These are phyloP conservation scores for Delphinapterus leucas DNA, from an alignment of 2,113 vertebrate species.

Conservation along the genomic window DNA sequence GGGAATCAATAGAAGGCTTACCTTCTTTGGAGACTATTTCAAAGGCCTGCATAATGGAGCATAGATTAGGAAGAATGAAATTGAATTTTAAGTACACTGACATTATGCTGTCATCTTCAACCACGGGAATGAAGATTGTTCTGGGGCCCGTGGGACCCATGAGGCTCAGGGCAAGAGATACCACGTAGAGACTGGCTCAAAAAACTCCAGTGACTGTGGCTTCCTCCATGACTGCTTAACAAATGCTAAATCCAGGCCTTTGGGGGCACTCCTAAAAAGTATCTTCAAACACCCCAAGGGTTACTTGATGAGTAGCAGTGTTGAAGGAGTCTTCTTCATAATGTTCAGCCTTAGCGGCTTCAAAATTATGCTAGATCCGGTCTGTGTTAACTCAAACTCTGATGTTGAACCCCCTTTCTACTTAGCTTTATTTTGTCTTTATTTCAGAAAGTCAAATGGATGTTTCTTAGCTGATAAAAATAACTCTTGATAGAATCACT, in stretches of 20 bases:
- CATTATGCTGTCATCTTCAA: not conserved
- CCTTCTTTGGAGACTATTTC: slow-evolving; percentile 67
- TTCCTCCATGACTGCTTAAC: not conserved
- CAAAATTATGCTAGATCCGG: not conserved
- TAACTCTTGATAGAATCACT: not conserved
- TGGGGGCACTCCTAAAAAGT: not conserved
- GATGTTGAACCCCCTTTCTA: not conserved
- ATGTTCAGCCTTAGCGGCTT: not conserved
- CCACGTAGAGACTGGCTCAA: not conserved
- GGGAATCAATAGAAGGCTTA: slow-evolving; percentile 78
- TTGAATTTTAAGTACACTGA: slow-evolving; percentile 47
- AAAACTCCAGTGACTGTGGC: not conserved
- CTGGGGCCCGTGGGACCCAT: not conserved
- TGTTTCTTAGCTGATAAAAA: not conserved
- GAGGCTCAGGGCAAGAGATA: not conserved
- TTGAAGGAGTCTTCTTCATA: not conserved
- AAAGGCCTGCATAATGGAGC: slow-evolving; percentile 49
- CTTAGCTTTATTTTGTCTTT: not conserved
- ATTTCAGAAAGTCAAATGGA: not conserved
- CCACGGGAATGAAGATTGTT: not conserved
- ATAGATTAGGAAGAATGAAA: slow-evolving; percentile 33
- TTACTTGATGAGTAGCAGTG: too few species aligned
- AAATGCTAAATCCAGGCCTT: not conserved
- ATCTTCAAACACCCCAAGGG: not conserved
- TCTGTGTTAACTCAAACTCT: not conserved